phyloP scores from a whole-genome alignment of 2,888 invertebrate genomes.

The Hedya salicella region DNA sequence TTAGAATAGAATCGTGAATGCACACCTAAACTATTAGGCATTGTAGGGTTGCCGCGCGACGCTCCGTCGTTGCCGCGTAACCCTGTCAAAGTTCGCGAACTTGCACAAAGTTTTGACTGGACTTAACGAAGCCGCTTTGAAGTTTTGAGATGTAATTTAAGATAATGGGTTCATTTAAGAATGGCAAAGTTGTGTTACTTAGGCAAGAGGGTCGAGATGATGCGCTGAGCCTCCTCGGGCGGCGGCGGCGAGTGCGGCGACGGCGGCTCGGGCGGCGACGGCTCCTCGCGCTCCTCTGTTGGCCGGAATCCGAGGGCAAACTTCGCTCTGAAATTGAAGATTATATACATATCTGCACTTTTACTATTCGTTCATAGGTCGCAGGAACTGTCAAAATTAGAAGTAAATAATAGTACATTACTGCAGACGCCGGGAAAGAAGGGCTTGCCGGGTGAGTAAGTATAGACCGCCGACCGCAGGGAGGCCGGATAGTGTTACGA shows the following conservation, averaged over 20 bases:
- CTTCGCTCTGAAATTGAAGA: constrained; percentile 85
- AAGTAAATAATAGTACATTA: too few relatives aligned
- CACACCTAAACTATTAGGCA: constrained; percentile 12
- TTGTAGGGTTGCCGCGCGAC: constrained; percentile 9
- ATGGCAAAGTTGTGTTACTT: constrained; percentile 81
- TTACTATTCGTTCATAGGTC: too few relatives aligned
- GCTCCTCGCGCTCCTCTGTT: constrained; percentile 84
- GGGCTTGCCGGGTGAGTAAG: too few relatives aligned
- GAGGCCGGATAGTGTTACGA: too few relatives aligned
- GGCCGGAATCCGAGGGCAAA: constrained; percentile 89
- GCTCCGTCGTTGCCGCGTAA: constrained; percentile 12
- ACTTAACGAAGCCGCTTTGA: constrained; percentile 40
- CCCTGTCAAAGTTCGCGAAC: constrained; percentile 30
- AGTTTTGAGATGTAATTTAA: constrained; percentile 31
- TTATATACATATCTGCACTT: background rate
- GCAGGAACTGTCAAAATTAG: too few relatives aligned
- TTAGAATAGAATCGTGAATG: background rate
- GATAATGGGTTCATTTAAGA: constrained; percentile 40
- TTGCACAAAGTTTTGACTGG: constrained; percentile 28
- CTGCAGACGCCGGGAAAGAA: too few relatives aligned
- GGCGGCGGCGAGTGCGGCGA: constrained; percentile 86
- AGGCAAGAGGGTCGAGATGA: constrained; percentile 90
- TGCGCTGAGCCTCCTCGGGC: constrained; percentile 90
- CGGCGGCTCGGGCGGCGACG: constrained; percentile 82
- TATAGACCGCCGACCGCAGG: too few relatives aligned